Evolutionary conservation across 2,888 invertebrate species (phyloP).

Genomic region (Formica aserva): DNA sequence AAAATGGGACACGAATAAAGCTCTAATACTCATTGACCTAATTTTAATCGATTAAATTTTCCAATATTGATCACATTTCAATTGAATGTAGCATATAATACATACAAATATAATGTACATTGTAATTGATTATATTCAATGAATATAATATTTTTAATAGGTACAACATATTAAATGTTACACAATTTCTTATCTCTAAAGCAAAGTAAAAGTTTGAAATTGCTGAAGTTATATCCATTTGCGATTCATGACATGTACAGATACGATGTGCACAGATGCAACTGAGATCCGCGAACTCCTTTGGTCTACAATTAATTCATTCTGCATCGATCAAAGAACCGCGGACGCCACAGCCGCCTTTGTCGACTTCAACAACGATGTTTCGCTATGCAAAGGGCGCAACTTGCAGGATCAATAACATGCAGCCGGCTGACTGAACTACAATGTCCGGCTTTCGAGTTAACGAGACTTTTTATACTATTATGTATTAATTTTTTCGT

Average conservation of each 20-base stretch:
- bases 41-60: background rate
- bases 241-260: background rate
- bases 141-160: background rate
- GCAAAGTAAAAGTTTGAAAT: background rate
- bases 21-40: background rate
- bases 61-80: background rate
- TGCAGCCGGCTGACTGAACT: slow-evolving; percentile 22
- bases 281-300: background rate
- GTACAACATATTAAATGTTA: background rate
- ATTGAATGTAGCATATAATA: background rate
- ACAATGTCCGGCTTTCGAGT: slow-evolving; percentile 44
- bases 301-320: slow-evolving; percentile 31
- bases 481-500: background rate
- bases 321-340: slow-evolving; percentile 35
- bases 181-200: background rate
- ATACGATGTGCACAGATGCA: background rate
- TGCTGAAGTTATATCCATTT: background rate
- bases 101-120: background rate
- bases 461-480: slow-evolving; percentile 32
- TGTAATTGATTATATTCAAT: background rate
- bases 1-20: background rate
- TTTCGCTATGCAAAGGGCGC: slow-evolving; percentile 47
- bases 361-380: slow-evolving; percentile 24
- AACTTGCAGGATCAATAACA: slow-evolving; percentile 49
- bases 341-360: slow-evolving; percentile 25